These are phyloP conservation scores for Periphyllus acericola DNA, from an alignment of 2,888 invertebrate species.

Conservation along the genomic window DNA sequence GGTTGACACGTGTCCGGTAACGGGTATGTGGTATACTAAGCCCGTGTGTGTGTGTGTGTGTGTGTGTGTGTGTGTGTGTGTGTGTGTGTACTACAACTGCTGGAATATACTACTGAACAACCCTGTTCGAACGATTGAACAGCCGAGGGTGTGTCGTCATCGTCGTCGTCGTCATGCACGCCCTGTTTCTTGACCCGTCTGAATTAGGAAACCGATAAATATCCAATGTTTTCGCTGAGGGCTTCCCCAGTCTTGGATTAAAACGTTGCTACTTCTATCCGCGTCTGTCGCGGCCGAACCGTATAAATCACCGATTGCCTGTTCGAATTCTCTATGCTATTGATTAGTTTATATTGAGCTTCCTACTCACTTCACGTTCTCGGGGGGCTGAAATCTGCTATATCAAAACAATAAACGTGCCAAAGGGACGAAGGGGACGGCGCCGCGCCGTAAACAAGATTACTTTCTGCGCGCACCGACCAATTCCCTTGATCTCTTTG, in stretches of 20 bases:
- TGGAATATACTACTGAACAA: not conserved
- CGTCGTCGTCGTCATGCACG: not conserved
- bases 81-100: not conserved
- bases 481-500: constrained; percentile 54
- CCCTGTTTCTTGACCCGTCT: constrained; percentile 12
- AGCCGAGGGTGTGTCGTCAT: not conserved
- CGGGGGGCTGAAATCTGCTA: constrained; percentile 46
- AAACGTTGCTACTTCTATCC: constrained; percentile 11
- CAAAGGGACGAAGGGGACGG: constrained; percentile 16
- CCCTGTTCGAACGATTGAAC: not conserved
- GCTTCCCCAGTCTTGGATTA: not conserved
- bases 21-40: too few relatives aligned
- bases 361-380: constrained; percentile 10
- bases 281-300: too few relatives aligned
- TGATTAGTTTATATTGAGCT: constrained; percentile 37
- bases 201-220: constrained; percentile 50
- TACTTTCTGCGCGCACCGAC: constrained; percentile 41
- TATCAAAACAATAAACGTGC: constrained; percentile 57
- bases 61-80: too few relatives aligned
- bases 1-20: not conserved
- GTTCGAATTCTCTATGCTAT: constrained; percentile 30
- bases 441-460: constrained; percentile 46
- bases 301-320: constrained; percentile 41
- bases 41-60: too few relatives aligned
- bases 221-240: not conserved